These are phyloP conservation scores for Rhingia campestris DNA, from an alignment of 2,888 invertebrate species.

Conservation along the genomic window DNA sequence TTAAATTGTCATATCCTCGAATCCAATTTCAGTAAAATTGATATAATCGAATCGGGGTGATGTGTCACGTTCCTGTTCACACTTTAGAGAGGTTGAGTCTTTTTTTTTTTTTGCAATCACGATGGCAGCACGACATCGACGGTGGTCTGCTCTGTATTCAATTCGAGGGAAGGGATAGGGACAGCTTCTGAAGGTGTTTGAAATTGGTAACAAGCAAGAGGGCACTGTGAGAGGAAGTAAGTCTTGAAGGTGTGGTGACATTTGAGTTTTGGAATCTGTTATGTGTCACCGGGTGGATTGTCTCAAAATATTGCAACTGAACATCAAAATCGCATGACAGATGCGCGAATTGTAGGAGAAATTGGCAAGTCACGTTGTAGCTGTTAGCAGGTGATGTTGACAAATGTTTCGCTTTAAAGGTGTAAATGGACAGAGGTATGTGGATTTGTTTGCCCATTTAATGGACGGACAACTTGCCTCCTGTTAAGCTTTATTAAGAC, in stretches of 20 bases:
- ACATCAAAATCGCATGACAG: conserved; percentile 7
- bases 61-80: conserved; percentile 69
- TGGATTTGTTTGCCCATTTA: background rate
- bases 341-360: conserved; percentile 4
- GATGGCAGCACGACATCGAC: conserved; percentile 13
- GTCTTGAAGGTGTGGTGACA: conserved; percentile 17
- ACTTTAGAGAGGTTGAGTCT: conserved; percentile 20
- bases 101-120: conserved; percentile 1
- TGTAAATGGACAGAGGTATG: conserved; percentile 21
- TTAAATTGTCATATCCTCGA: conserved; percentile 70
- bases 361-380: conserved; percentile 38
- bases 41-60: conserved; percentile 69
- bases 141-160: background rate
- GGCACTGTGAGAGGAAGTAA: background rate
- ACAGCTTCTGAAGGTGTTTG: background rate
- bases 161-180: background rate
- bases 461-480: background rate
- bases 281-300: background rate
- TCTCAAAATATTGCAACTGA: background rate
- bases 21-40: conserved; percentile 68
- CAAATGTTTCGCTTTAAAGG: conserved; percentile 7
- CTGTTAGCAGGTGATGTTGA: conserved; percentile 24
- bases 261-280: background rate
- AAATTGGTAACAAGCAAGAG: background rate
- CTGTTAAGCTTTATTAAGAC: background rate